These are phyloP conservation scores for Recurvirostra avosetta DNA, from an alignment of 2,113 vertebrate species.

Conservation along the genomic window DNA sequence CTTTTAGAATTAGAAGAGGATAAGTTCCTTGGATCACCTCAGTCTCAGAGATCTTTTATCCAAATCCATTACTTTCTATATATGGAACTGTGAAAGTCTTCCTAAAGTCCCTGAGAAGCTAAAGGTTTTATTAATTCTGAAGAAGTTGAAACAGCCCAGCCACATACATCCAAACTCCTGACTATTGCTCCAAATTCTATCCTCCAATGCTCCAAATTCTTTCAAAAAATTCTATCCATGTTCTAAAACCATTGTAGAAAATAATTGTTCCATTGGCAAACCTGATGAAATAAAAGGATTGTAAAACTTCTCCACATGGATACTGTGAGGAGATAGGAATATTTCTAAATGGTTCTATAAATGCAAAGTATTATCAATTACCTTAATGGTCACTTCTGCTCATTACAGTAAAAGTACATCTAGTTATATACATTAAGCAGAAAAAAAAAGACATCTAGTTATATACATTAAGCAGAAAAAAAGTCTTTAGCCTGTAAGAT, in stretches of 20 bases:
- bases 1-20: not conserved
- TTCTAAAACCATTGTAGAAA: not conserved
- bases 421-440: not conserved
- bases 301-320: not conserved
- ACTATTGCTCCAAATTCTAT: not conserved
- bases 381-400: not conserved
- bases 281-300: not conserved
- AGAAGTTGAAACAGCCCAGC: not conserved
- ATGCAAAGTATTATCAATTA: not conserved
- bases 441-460: not conserved
- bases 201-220: too few species aligned
- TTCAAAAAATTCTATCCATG: not conserved
- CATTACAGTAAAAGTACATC: not conserved
- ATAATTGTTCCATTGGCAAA: not conserved
- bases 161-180: not conserved
- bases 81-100: not conserved
- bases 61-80: not conserved
- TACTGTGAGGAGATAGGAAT: not conserved
- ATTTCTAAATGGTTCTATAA: not conserved
- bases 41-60: not conserved
- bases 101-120: not conserved
- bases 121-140: not conserved
- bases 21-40: not conserved
- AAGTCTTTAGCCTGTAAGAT: not conserved
- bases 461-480: not conserved